Evolutionary conservation across 2,888 invertebrate genomes (phyloP), one percentile per base, ranked within the genome.

Genomic region (Brenthis hecate): DNA sequence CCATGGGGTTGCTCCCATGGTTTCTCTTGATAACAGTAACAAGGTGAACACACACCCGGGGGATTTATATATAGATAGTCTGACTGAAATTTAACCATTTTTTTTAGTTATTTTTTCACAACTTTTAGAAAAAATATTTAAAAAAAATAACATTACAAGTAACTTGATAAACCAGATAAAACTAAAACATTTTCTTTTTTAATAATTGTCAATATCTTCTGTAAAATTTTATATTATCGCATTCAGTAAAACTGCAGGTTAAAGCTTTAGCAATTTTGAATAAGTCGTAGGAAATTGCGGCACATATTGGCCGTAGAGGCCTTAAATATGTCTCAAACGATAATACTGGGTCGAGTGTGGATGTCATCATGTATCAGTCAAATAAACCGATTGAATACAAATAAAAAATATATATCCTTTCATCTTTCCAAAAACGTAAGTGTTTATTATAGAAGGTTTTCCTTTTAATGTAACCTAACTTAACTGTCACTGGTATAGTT

Each of bases 221-320:
- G 14, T 32, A 4, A 3, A 56, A 8, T 4, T 2, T 13, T 56
- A 36, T 16, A 54, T 23, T 8, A 60, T 60, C 13, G 28, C 47
- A 11, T 36, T 14, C 23, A 28, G 47, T 69, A 66, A 47, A 54
- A 50, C 66, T 14, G 6, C 16, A 53, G 65, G 51, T 66, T 69
- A 48, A 66, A 68, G 68, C 65, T 58, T 68, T 72, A 72, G 77
- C 69, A 70, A 73, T 71, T 75, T 66, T 77, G 74, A 74, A 75
- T 77, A 74, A 74, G 71, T 73, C 69, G 71, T 73, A 72, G 75
- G 69, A 75, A 74, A 71, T 72, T 69, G 70, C 71, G 68, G 67
- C 65, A 65, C 68, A 70, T 72, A 72, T 71, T 60, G 72, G 69
- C 57, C 67, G 28, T 63, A 68, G 66, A 71, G 70, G 61, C 69